Base-by-base conservation (phyloP, 2,797 vertebrate species). In the Betta splendens region DNA sequence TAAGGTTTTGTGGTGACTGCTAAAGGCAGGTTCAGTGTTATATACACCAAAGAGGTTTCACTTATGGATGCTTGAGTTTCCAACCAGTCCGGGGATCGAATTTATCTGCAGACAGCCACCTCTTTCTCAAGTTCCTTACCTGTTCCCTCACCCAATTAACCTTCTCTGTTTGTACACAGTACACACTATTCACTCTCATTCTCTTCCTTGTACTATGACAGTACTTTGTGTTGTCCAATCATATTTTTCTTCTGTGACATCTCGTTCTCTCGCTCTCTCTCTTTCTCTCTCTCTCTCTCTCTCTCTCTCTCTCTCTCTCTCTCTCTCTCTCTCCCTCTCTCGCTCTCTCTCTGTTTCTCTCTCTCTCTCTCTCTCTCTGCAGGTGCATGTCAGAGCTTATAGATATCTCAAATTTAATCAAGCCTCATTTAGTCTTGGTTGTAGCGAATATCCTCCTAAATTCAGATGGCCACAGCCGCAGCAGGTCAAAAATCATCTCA, bases 91-190 rank as follows among this genome's bases (percentile, higher is more conserved):
- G 56, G 74, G 92, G 92, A 97, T 98, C 94, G 92, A 88, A 89
- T 98, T 91, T 85, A 91, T 83, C 72, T 5, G 13, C 66, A 66
- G 69, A 77, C 84, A 69, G 80, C 77, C 70, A 75, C 86, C 85
- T 83, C 66, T 84, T 79, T 92, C 93, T 96, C 92, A 45, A 82
- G 89, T 96, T 94, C 25, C 93, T 70, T 53, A 67, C 54, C 59
- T 64, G 51, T 92, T 89, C 90, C 89, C 89, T 90, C 91, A 91
- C 87, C 92, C 94, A 93, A 94, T 94, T 90, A 94, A 93, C 92
- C 87, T 89, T 77, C 85, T 85, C 90, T 91, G 89, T 93, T 92
- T 94, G 88, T 92, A 92, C 88, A 79, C 61, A 52, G 73, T 71
- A 3, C 23, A 40, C 56, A 25, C 72, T 26, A 9, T 47, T 17